A percentile compares a stretch with the other conserved stretches of the same genome.
phyloP scores from a whole-genome alignment of 2,888 invertebrate species.

The Cryptocephalus primarius region DNA sequence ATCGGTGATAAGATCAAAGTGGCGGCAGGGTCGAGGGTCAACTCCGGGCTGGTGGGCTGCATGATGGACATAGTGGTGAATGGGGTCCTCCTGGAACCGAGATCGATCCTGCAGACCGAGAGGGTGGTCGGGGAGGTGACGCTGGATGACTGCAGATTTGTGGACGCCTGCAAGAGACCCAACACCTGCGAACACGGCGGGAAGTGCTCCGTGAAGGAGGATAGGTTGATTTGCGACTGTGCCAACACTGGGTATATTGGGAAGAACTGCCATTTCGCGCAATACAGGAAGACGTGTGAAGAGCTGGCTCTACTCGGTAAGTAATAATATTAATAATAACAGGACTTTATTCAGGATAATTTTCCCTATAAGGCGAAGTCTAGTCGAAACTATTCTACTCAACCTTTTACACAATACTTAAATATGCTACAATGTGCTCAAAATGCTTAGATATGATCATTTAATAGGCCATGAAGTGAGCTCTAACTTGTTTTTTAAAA shows the following conservation, averaged over 20 bases:
- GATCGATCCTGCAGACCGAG: slow-evolving; percentile 66
- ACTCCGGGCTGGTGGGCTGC: slow-evolving; percentile 79
- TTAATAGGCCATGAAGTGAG: too few species aligned
- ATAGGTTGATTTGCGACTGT: slow-evolving; percentile 81
- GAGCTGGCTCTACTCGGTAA: slow-evolving; percentile 70
- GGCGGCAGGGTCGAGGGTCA: slow-evolving; percentile 67
- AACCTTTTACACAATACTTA: neutral
- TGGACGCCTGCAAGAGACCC: slow-evolving; percentile 79
- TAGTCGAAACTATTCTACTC: too few species aligned
- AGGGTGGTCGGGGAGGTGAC: slow-evolving; percentile 81
- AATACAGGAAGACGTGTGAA: slow-evolving; percentile 85
- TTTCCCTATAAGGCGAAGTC: too few species aligned
- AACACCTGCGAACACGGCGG: slow-evolving; percentile 91
- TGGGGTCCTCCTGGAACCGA: slow-evolving; percentile 66
- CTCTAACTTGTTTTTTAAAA: too few species aligned
- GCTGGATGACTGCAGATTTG: slow-evolving; percentile 77
- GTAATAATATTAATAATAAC: slow-evolving; percentile 1
- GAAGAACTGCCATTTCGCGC: slow-evolving; percentile 89
- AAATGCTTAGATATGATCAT: too few species aligned
- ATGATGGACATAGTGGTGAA: slow-evolving; percentile 83
- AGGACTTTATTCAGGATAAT: too few species aligned
- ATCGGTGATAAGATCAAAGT: slow-evolving; percentile 43
- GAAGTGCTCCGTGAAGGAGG: slow-evolving; percentile 80
- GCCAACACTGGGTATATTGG: slow-evolving; percentile 85
- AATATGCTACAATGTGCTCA: too few species aligned